Base-by-base conservation (phyloP, 2,113 vertebrate genomes). In the Elaphurus davidianus region DNA sequence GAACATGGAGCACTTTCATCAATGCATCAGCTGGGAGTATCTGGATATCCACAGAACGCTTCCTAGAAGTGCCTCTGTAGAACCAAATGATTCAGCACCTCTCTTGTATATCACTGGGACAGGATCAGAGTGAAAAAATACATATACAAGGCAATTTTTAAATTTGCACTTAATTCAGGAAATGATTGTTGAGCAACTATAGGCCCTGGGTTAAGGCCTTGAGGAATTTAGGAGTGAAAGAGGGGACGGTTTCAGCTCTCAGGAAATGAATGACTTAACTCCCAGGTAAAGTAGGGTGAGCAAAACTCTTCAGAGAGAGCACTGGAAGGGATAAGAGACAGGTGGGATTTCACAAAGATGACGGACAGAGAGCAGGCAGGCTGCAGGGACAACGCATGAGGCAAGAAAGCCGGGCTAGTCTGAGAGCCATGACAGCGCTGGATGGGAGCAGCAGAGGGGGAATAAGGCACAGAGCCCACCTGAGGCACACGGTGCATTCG, bases 91-190 rank as follows among this genome's bases (percentile, higher is more conserved):
- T 57, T 59, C 87, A n/a, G 28, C 7, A 8, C 33, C 71, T 96
- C 13, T 16, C 45, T 81, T 57, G 17, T 27, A 0, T 67, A 79
- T 87, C 76, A 83, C 17, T 36, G 55, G 83, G 43, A 87, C 11
- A 55, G 7, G 45, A 90, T 50, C 40, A 52, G 33, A n/a, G 15
- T 33, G 25, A 87, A 88, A 78, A 78, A 91, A 30, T 33, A 90
- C 3, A 55, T 30, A 71, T 3, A 21, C 16, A 90, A 62, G 62
- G 28, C 52, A 86, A 90, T n/a, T 16, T 23, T 33, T 4, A 14
- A 90, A 16, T 21, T 57, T 87, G n/a, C 12, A 52, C n/a, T 87
- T 57, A 50, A 30, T 71, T 67, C 17, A 96, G 79, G 45, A 96
- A 91, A 91, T 4, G 67, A 88, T 1, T 57, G 19, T 21, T 45